These are phyloP conservation scores for Ostrea edulis DNA, from an alignment of 1,140 invertebrate genomes.

Conservation along the genomic window DNA sequence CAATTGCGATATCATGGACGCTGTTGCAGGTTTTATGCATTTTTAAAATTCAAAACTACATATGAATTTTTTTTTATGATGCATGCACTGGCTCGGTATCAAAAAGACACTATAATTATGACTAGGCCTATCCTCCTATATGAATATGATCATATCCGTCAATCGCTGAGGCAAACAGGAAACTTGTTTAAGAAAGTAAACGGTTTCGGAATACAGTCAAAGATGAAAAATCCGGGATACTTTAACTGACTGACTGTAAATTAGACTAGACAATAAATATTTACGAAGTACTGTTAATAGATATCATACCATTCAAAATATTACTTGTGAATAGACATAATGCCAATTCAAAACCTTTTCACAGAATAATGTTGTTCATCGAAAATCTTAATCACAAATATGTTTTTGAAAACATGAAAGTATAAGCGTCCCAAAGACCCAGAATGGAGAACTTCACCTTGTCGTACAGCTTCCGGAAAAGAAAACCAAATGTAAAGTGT, in stretches of 20 bases:
- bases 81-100: background rate
- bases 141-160: no score
- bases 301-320: background rate
- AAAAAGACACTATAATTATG: no score
- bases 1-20: no score
- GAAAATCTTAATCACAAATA: background rate
- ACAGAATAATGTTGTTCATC: background rate
- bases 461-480: slow-evolving; percentile 46
- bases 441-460: slow-evolving; percentile 42
- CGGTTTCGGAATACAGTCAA: background rate
- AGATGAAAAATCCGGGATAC: background rate
- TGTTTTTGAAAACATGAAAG: background rate
- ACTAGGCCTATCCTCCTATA: no score
- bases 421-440: background rate
- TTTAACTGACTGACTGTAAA: background rate
- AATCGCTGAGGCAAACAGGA: background rate
- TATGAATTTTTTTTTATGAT: no score
- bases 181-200: background rate
- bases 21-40: no score
- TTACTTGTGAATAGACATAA: background rate
- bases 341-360: background rate
- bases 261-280: background rate
- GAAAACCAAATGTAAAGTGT: slow-evolving; percentile 39
- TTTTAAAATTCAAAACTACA: no score
- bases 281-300: background rate